Conservation (phyloP, 2,888 invertebrate species). For the Malachius bipustulatus region DNA sequence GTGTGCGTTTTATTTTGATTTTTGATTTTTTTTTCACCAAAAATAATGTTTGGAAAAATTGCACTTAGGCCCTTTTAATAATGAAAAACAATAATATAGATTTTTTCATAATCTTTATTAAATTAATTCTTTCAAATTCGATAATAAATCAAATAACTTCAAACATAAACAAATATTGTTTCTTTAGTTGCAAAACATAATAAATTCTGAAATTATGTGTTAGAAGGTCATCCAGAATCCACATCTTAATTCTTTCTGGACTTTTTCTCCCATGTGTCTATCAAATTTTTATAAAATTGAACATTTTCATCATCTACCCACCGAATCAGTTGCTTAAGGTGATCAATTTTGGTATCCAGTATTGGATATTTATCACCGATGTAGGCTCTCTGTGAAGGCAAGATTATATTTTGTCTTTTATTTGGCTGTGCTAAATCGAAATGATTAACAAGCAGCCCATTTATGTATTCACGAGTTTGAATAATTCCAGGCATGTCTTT, state of each 20-base stretch:
- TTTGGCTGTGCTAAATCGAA: neutral
- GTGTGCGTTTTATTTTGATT: too few species aligned
- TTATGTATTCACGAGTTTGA: neutral
- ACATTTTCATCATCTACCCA: neutral
- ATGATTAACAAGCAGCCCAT: neutral
- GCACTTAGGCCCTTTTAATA: neutral
- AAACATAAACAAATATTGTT: too few species aligned
- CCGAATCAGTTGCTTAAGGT: neutral
- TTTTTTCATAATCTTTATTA: too few species aligned
- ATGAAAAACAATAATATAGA: neutral
- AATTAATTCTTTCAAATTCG: too few species aligned
- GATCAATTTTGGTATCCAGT: neutral
- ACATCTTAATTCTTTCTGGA: neutral
- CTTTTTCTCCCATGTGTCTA: neutral
- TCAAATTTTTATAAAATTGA: neutral
- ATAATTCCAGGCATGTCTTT: neutral
- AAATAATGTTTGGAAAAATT: conserved; percentile 1
- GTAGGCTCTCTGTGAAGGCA: neutral
- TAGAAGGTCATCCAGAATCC: too few species aligned
- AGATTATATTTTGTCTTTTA: neutral
- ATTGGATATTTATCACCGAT: neutral
- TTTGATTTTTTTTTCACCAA: too few species aligned
- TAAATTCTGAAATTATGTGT: too few species aligned
- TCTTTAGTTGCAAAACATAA: too few species aligned
- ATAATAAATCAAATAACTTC: too few species aligned